Base-by-base conservation (phyloP, 1,140 invertebrate species). In the Drosophila ficusphila region DNA sequence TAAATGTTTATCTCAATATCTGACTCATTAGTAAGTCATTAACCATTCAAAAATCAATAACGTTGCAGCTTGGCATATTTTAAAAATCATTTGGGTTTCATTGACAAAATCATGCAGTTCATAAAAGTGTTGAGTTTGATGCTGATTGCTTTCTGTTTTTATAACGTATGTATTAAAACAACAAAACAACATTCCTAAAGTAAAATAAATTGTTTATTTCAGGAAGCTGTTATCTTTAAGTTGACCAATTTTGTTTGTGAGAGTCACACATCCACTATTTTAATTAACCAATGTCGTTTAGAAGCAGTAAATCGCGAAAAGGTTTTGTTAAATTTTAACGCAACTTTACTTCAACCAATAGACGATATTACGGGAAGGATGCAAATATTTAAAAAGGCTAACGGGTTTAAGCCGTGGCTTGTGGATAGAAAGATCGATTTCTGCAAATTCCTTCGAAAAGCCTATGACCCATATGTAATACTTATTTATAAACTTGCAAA, bases 211-310 rank as follows among this genome's bases (percentile, higher is more conserved):
- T 27, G 2, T 14, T 14, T 6, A 12, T 36, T 49, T 11, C 8
- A 49, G 47, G n/a, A 49, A 34, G 18, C 18, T 34, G 31, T 36
- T 3, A 19, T 23, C 4, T 34, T 51, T n/a, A 49, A 34, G 21
- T 34, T 49, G 11, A 49, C 31, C n/a, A 49, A 36, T 21, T 49
- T 21, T 14, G 29, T 48, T 2, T 49, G 47, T 33, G 18, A 49
- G 6, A 49, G 21, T 49, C 11, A 49, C 12, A 8, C 16, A 7
- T 34, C 31, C 2, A 5, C 9, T 2, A 1, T 51, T 12, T 8
- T 34, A n/a, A 36, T 51, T 8, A 8, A 36, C 5, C 31, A 51
- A 48, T 48, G 46, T 33, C 46, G 27, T 4, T 16, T 31, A 3
- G 29, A 47, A 6, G 44, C 44, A 4, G 14, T 47, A 2, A 47